Percentiles rank a stretch among this genome's conserved stretches.
phyloP scores from a whole-genome alignment of 37 sponge, comb jelly and placozoan genomes.

The Dysidea cf. avara region DNA sequence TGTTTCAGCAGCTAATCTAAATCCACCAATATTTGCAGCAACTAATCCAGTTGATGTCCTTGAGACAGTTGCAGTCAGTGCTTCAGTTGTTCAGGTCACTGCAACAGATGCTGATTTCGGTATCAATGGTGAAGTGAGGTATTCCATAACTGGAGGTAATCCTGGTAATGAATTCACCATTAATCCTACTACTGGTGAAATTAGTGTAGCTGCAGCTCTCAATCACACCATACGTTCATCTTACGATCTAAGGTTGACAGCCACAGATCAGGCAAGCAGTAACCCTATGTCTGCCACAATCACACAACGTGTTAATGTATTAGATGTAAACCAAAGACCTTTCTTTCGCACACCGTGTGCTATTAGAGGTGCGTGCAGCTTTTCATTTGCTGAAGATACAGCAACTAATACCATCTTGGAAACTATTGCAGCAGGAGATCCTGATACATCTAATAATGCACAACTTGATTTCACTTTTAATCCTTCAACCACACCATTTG shows the following conservation, averaged over 20 bases:
- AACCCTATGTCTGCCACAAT: neutral
- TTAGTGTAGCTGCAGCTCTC: constrained; percentile 32
- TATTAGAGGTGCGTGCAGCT: neutral
- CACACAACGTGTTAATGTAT: neutral
- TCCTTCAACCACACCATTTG: no score
- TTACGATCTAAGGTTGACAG: neutral
- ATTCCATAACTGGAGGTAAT: constrained; percentile 60
- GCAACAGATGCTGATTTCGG: constrained; percentile 41
- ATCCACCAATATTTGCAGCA: constrained; percentile 41
- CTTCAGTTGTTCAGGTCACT: constrained; percentile 37
- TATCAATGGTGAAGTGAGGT: constrained; percentile 23
- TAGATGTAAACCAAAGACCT: neutral
- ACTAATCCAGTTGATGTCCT: constrained; percentile 24
- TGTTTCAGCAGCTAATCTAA: constrained; percentile 23
- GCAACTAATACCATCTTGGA: constrained; percentile 10
- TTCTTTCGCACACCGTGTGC: neutral
- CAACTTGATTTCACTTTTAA: no score
- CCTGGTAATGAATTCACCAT: constrained; percentile 49
- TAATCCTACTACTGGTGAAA: constrained; percentile 41
- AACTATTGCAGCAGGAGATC: constrained; percentile 30
- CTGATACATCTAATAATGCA: constrained; percentile 24
- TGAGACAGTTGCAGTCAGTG: constrained; percentile 50
- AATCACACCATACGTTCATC: neutral
- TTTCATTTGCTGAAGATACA: constrained; percentile 28
- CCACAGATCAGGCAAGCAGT: neutral